Percentiles rank a stretch among this genome's conserved stretches.
Conservation (phyloP, 2,888 invertebrate genomes). For the Siphlonurus alternatus region DNA sequence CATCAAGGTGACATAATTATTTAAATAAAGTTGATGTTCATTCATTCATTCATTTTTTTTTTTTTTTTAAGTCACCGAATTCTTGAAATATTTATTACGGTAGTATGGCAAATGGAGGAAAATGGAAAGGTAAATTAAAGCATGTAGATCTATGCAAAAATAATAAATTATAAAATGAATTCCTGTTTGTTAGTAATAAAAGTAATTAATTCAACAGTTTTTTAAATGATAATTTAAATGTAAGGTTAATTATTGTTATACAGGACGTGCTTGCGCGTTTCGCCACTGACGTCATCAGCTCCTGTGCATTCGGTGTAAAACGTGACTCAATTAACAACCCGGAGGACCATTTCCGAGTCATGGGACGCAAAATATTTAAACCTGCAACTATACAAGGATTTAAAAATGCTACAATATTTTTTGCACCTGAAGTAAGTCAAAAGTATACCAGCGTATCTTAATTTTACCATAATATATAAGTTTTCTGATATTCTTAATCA, state of each 20-base stretch:
- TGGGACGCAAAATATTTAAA: conserved; percentile 19
- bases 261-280: conserved; percentile 39
- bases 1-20: not conserved
- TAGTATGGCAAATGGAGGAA: too few relatives aligned
- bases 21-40: not conserved
- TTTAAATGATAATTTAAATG: too few relatives aligned
- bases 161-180: too few relatives aligned
- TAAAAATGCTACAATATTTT: not conserved
- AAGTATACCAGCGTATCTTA: not conserved
- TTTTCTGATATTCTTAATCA: too few relatives aligned
- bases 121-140: too few relatives aligned
- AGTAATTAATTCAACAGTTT: too few relatives aligned
- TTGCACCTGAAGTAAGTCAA: not conserved
- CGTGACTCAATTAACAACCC: conserved; percentile 38
- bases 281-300: conserved; percentile 42
- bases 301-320: conserved; percentile 41
- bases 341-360: conserved; percentile 30
- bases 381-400: not conserved
- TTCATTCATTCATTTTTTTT: too few relatives aligned
- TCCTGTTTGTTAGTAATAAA: too few relatives aligned
- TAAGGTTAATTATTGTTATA: not conserved
- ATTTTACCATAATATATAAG: too few relatives aligned
- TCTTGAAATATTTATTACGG: too few relatives aligned
- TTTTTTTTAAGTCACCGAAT: too few relatives aligned
- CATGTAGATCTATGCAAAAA: too few relatives aligned